Evolutionary conservation across 2,797 vertebrate species (phyloP).

Genomic region (Falco naumanni): DNA sequence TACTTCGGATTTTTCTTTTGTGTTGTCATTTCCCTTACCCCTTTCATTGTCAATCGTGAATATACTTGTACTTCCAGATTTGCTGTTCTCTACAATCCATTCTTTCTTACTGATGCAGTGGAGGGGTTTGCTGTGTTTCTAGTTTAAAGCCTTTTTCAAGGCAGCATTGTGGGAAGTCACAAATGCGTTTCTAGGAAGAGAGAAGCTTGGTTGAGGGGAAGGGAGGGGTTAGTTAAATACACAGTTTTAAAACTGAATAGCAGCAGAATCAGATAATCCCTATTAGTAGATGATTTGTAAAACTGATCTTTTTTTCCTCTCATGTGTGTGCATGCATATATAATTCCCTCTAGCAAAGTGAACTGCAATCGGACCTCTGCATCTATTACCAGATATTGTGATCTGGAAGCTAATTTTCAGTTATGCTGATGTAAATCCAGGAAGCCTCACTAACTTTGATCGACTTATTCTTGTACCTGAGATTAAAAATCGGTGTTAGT

Average conservation of each 20-base stretch:
- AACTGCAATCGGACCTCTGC: constrained; percentile 53
- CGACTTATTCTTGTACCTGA: constrained; percentile 34
- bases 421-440: constrained; percentile 48
- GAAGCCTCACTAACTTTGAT: constrained; percentile 51
- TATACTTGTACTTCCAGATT: constrained; percentile 45
- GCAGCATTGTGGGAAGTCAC: constrained; percentile 13
- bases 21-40: constrained; percentile 50
- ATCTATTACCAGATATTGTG: constrained; percentile 61
- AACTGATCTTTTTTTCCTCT: not conserved
- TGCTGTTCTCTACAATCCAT: constrained; percentile 19
- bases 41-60: constrained; percentile 41
- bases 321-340: not conserved
- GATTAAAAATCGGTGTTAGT: not conserved
- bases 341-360: constrained; percentile 30
- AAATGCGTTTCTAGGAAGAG: constrained; percentile 37
- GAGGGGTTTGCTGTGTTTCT: constrained; percentile 39
- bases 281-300: constrained; percentile 39
- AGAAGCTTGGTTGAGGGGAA: not conserved
- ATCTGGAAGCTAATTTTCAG: constrained; percentile 56
- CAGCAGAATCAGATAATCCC: constrained; percentile 43
- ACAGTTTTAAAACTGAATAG: constrained; percentile 44
- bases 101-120: constrained; percentile 45
- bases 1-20: constrained; percentile 47
- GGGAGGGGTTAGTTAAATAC: constrained; percentile 26
- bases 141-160: constrained; percentile 18